A percentile compares a stretch with the other conserved stretches of the same genome.
phyloP scores from a whole-genome alignment of 2,888 invertebrate genomes.

The Eumerus sabulonum region DNA sequence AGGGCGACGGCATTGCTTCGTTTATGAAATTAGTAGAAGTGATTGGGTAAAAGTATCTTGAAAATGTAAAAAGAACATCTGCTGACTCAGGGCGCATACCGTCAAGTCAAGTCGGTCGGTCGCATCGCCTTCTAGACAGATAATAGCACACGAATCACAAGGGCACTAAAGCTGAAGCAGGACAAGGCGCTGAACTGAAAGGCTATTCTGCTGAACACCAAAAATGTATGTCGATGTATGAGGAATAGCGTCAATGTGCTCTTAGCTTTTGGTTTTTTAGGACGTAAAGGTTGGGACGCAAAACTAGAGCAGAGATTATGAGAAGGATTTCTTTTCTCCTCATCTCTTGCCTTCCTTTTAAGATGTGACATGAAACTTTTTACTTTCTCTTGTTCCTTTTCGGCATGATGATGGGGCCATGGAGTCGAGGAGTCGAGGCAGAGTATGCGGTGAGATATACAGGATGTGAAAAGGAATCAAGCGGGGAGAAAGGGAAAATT shows the following conservation, averaged over 20 bases:
- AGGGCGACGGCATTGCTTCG: too few relatives aligned
- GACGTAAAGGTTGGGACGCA: constrained; percentile 8
- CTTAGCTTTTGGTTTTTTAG: neutral
- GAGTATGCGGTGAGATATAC: too few relatives aligned
- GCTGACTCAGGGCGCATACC: constrained; percentile 30
- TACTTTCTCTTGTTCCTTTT: constrained; percentile 7
- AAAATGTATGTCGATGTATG: constrained; percentile 45
- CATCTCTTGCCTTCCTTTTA: too few relatives aligned
- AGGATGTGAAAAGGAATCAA: too few relatives aligned
- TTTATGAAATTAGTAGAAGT: too few relatives aligned
- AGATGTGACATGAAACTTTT: constrained; percentile 37
- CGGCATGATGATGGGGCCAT: constrained; percentile 42
- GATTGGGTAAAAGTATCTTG: constrained; percentile 23
- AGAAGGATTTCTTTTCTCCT: constrained; percentile 8
- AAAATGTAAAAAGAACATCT: constrained; percentile 36
- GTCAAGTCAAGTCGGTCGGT: constrained; percentile 2
- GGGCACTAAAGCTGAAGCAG: constrained; percentile 14
- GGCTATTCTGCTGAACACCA: constrained; percentile 46
- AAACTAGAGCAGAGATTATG: constrained; percentile 58
- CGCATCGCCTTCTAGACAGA: constrained; percentile 3
- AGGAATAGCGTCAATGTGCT: too few relatives aligned
- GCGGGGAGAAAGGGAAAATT: constrained; percentile 2
- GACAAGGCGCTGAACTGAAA: constrained; percentile 30
- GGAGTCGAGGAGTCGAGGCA: constrained; percentile 22
- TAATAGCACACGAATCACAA: constrained; percentile 36